Percentiles rank a stretch among this genome's conserved stretches.
phyloP scores from a whole-genome alignment of 2,113 vertebrate species.

The Dermatemys mawii region DNA sequence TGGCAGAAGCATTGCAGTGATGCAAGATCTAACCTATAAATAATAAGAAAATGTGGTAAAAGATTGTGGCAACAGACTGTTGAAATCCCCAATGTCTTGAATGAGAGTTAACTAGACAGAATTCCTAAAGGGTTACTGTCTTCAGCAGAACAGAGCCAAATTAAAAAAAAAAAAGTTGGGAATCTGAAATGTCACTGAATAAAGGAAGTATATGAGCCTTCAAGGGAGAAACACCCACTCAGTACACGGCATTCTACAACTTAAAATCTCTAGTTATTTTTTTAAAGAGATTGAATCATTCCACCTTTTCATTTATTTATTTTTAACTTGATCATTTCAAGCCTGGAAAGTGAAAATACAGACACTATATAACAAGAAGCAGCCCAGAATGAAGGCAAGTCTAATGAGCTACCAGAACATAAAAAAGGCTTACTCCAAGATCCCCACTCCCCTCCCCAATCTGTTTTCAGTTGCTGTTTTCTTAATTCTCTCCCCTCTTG shows the following conservation, averaged over 20 bases:
- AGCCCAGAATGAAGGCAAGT: not conserved
- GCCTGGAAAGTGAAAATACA: not conserved
- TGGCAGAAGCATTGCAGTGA: constrained; percentile 57
- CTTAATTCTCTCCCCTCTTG: not conserved
- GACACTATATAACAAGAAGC: fast-evolving
- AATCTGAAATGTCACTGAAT: not conserved
- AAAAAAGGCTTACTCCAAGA: not conserved
- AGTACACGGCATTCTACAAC: not conserved
- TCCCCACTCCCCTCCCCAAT: not conserved
- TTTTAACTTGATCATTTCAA: fast-evolving
- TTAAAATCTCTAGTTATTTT: not conserved
- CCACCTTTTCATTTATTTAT: not conserved
- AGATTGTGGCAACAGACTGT: constrained; percentile 50
- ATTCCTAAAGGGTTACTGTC: constrained; percentile 49
- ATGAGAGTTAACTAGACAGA: constrained; percentile 42
- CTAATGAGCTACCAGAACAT: constrained; percentile 19
- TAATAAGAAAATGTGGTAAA: not conserved
- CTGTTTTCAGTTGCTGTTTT: constrained; percentile 11
- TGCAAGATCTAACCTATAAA: constrained; percentile 52
- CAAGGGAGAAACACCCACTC: not conserved
- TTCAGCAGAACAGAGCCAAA: not conserved
- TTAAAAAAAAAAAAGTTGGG: not conserved
- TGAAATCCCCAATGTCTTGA: constrained; percentile 49
- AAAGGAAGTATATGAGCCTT: not conserved
- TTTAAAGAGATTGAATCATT: fast-evolving